phyloP scores from a whole-genome alignment of 2,888 invertebrate species.

The Torymus aiolomorphi region DNA sequence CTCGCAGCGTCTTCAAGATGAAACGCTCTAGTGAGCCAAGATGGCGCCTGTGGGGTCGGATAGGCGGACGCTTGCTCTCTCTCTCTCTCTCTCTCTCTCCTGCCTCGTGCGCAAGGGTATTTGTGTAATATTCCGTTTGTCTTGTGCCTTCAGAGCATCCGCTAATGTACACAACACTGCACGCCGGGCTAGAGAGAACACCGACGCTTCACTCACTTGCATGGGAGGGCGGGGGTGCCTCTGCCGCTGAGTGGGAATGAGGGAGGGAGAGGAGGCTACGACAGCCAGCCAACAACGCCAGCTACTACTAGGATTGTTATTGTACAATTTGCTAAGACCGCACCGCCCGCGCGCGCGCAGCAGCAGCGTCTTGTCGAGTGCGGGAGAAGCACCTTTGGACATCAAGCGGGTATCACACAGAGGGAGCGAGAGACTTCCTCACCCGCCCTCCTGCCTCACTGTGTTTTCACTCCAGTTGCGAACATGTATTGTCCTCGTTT shows the following conservation, averaged over 20 bases:
- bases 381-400: conserved; percentile 74
- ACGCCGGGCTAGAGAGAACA: conserved; percentile 55
- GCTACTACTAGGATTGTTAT: conserved; percentile 74
- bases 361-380: conserved; percentile 65
- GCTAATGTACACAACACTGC: conserved; percentile 73
- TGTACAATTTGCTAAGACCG: conserved; percentile 74
- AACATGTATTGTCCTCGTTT: conserved; percentile 71
- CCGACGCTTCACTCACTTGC: conserved; percentile 3
- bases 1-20: conserved; percentile 66
- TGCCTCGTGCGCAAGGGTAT: conserved; percentile 64
- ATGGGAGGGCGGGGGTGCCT: conserved; percentile 39
- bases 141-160: conserved; percentile 74
- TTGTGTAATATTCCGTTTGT: conserved; percentile 77
- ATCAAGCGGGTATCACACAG: conserved; percentile 73
- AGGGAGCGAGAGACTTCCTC: conserved; percentile 58
- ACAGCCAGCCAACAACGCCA: conserved; percentile 66
- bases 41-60: conserved; percentile 64
- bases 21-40: conserved; percentile 70
- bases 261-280: conserved; percentile 60
- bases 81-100: too few species aligned
- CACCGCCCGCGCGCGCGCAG: conserved; percentile 44
- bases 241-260: conserved; percentile 13
- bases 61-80: conserved; percentile 32
- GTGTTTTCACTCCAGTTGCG: conserved; percentile 55
- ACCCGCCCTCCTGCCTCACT: conserved; percentile 57